phyloP scores from a whole-genome alignment of 2,888 invertebrate species.

The Sesamia inferens region DNA sequence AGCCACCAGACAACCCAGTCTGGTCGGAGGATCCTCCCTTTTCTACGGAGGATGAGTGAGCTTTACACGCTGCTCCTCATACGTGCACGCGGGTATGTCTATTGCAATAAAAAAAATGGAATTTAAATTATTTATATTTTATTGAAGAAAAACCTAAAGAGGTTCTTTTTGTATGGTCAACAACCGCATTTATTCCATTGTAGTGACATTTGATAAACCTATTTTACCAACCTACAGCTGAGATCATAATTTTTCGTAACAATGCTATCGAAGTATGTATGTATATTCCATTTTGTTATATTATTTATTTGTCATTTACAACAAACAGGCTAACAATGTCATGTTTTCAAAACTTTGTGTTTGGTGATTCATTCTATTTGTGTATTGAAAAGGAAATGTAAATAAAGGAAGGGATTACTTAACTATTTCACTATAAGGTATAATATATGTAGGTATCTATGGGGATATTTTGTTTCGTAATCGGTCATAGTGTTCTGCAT shows the following conservation, averaged over 20 bases:
- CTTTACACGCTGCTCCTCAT: too few species aligned
- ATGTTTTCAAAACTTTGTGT: slow-evolving; percentile 18
- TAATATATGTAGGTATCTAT: not conserved
- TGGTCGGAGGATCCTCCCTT: too few species aligned
- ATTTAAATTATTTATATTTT: too few species aligned
- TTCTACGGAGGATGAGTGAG: too few species aligned
- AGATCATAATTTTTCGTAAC: not conserved
- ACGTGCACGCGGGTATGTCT: too few species aligned
- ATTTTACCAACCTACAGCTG: not conserved
- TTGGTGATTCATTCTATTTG: slow-evolving; percentile 27
- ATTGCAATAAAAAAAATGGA: too few species aligned
- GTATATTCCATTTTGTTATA: not conserved
- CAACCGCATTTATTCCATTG: not conserved
- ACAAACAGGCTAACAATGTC: slow-evolving; percentile 6
- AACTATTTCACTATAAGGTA: slow-evolving; percentile 1
- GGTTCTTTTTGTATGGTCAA: not conserved
- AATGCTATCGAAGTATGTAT: slow-evolving; percentile 1
- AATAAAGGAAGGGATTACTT: not conserved
- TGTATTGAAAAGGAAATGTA: not conserved
- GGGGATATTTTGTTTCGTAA: not conserved
- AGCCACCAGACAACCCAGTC: too few species aligned
- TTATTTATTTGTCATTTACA: slow-evolving; percentile 13
- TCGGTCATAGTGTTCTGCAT: too few species aligned
- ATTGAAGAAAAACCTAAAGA: too few species aligned
- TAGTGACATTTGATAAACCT: not conserved